Base-by-base conservation (phyloP, 2,888 invertebrate species). In the Eupithecia dodoneata region DNA sequence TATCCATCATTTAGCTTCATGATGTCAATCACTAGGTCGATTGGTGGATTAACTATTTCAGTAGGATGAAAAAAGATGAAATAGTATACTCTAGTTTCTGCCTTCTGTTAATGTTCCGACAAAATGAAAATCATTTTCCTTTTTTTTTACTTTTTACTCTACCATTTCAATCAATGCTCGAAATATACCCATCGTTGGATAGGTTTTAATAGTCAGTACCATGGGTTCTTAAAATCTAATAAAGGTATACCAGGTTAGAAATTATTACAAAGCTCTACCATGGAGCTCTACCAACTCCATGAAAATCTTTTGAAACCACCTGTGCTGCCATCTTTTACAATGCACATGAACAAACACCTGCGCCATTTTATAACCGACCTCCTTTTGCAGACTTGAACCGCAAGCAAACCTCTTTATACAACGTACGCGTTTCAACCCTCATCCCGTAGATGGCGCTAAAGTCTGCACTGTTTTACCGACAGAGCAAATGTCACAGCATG, bases 401-500 rank as follows among this genome's bases (percentile, higher is more conserved):
- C 42, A 63, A 59, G 1, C 42, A 63, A 59, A 63, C 12, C 63
- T 45, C 59, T 67, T 71, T 52, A 15, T 42, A 15, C 15, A 42
- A 66, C 42, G 5, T 13, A 41, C 7, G 9, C 9, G 55, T 59
- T 59, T 42, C 15, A 13, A 42, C 66, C 41, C 76, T 67, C 44
- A 7, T 72, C 69, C 5, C 18, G 74, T n/a, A 89, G 89, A 90
- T 89, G 92, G 85, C 91, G 85, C 84, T 85, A 5, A 55, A 45
- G 47, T 0, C 10, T 9, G 6, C n/a, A 41, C 90, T 92, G 87
- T 80, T 90, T 88, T 89, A 92, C 83, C 92, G 87, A 91, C 90
- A 44, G 71, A 77, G 81, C 72, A 70, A 73, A 82, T 87, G 90
- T 90, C 91, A 90, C 79, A 76, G 88, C 86, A 92, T 95, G 95